Base-by-base conservation (phyloP, 2,888 invertebrate genomes). In the Epistrophe eligans region DNA sequence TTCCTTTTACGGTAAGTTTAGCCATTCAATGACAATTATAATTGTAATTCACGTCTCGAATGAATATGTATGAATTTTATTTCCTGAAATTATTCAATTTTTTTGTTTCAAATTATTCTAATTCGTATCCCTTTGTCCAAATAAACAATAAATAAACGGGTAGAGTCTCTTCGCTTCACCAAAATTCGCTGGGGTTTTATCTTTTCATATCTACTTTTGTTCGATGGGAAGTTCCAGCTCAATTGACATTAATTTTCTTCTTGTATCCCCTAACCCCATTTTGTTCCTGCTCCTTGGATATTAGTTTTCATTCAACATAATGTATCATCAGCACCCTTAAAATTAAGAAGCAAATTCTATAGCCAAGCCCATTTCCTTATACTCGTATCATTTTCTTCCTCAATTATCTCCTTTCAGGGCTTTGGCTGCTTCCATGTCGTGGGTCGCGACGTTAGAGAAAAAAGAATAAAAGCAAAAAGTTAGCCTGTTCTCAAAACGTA, bases 381-480 rank as follows among this genome's bases (percentile, higher is more conserved):
- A 50, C 77, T 85, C 81, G 62, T 85, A 85, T 85, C 77, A 81
- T 81, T 43, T 71, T 85, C 70, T 85, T 85, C 84, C 85, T 82
- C 77, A 81, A 85, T 85, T 85, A 85, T 85, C 82, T 85, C 77
- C 85, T 85, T 85, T 82, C 85, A 85, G 85, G 82, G 81, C 32
- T 19, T 67, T 50, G 66, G 35, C 82, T 81, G 77, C 70, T 48
- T 64, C 58, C 40, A 17, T 70, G 60, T 57, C 28, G 79, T 57
- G 74, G 43, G 19, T 52, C 24, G 17, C 58, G 74, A 11, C 17
- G 77, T 60, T 32, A 24, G 24, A 19, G n/a, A 48, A 50, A 72
- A 72, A 58, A 58, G 66, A 74, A 64, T 74, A 60, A 19, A 43
- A n/a, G 38, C 67, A 38, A 13, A 40, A 9, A 62, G 17, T 76